A percentile compares a stretch with the other conserved stretches of the same genome.
phyloP scores from a whole-genome alignment of 2,888 invertebrate genomes.

The Synanthedon myopaeformis region DNA sequence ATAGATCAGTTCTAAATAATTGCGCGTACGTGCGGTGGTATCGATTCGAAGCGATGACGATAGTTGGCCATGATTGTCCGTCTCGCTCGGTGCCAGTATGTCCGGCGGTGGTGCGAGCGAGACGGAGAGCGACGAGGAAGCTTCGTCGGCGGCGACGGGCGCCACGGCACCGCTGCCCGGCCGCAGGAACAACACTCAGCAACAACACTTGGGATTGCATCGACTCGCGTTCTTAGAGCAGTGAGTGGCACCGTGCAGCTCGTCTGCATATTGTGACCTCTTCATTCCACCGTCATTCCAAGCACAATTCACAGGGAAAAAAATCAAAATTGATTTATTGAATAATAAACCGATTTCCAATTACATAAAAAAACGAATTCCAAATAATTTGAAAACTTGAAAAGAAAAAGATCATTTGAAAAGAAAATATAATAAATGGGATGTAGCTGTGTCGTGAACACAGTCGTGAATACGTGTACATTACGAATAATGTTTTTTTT shows the following conservation, averaged over 20 bases:
- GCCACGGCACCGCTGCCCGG: conserved; percentile 39
- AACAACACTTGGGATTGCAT: conserved; percentile 64
- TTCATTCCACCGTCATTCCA: too few relatives aligned
- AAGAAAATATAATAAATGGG: too few relatives aligned
- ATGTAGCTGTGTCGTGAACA: too few relatives aligned
- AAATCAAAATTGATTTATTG: too few relatives aligned
- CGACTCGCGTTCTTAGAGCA: conserved; percentile 26
- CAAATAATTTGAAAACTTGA: too few relatives aligned
- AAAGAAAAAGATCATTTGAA: too few relatives aligned
- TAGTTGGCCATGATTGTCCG: conserved; percentile 6
- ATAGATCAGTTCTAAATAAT: not conserved
- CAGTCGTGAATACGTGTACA: too few relatives aligned
- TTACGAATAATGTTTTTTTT: too few relatives aligned
- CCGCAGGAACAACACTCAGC: conserved; percentile 47
- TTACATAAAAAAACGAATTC: too few relatives aligned
- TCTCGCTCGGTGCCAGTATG: conserved; percentile 55
- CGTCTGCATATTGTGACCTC: too few relatives aligned
- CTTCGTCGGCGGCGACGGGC: conserved; percentile 50
- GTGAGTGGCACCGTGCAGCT: conserved; percentile 11
- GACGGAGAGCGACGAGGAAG: conserved; percentile 82
- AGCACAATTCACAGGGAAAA: too few relatives aligned
- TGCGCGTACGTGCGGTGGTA: not conserved
- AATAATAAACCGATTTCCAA: too few relatives aligned
- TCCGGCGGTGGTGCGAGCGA: conserved; percentile 72
- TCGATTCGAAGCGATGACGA: conserved; percentile 3